Percentiles rank a stretch among this genome's conserved stretches.
Evolutionary conservation across 2,113 vertebrate genomes (phyloP).

Genomic region (Hippocampus mohnikei): DNA sequence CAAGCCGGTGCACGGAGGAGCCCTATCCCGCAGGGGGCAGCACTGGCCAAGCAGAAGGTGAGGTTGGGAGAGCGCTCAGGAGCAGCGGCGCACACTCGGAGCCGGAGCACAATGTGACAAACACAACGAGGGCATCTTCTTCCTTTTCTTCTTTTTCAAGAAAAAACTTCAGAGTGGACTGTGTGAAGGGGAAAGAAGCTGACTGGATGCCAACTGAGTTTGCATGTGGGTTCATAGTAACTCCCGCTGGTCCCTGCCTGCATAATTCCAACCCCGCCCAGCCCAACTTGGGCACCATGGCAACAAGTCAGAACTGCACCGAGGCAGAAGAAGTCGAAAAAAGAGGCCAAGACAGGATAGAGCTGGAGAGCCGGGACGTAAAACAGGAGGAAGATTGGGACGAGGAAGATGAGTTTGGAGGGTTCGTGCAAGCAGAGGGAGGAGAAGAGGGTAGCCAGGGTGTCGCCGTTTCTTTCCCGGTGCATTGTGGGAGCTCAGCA

Average conservation of each 20-base stretch:
- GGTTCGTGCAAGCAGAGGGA: conserved; percentile 72
- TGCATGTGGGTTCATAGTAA: not conserved
- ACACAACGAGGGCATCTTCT: not conserved
- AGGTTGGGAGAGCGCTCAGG: conserved; percentile 1
- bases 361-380: conserved; percentile 20
- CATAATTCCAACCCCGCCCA: conserved; percentile 59
- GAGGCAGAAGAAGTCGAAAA: conserved; percentile 30
- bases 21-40: conserved; percentile 45
- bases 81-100: not conserved
- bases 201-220: not conserved
- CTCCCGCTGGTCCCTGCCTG: conserved; percentile 16
- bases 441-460: conserved; percentile 50
- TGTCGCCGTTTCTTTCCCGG: conserved; percentile 51
- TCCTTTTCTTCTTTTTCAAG: not conserved
- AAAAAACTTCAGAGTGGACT: not conserved
- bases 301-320: conserved; percentile 49
- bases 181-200: not conserved
- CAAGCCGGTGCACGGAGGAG: not conserved
- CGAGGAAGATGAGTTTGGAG: conserved; percentile 74
- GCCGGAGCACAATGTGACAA: not conserved
- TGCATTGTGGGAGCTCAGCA: conserved; percentile 57
- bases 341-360: conserved; percentile 28
- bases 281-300: conserved; percentile 57
- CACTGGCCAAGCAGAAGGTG: conserved; percentile 1
- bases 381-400: conserved; percentile 26